Conservation (phyloP, 2,797 vertebrate genomes). For the Avahi laniger region DNA sequence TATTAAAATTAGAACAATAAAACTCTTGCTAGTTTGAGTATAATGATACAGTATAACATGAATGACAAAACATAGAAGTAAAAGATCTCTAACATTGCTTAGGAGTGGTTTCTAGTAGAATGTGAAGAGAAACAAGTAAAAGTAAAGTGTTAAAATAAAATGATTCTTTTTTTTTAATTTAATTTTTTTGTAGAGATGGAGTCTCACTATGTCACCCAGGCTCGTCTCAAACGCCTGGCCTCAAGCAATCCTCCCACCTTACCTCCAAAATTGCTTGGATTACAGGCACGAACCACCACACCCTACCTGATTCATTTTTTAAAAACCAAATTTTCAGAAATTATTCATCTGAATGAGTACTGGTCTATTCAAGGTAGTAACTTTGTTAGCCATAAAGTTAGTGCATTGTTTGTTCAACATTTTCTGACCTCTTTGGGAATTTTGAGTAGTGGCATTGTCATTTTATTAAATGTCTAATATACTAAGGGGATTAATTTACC, state of each 20-base stretch:
- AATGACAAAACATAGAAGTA: slow-evolving; percentile 1
- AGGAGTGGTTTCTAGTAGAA: background rate
- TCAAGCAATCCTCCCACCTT: background rate
- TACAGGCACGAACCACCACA: background rate
- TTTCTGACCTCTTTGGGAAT: background rate
- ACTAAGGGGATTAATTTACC: background rate
- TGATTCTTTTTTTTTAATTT: background rate
- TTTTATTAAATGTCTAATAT: background rate
- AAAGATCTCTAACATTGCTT: background rate
- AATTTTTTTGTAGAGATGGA: too few relatives aligned
- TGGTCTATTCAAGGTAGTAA: background rate
- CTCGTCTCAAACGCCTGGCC: background rate
- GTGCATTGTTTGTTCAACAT: background rate
- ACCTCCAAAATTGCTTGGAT: background rate
- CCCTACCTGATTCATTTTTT: background rate
- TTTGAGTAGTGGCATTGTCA: background rate
- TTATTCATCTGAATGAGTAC: background rate
- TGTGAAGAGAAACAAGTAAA: background rate
- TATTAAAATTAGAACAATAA: background rate
- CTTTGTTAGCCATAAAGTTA: background rate
- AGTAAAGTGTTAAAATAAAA: background rate
- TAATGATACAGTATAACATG: background rate
- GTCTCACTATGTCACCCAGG: background rate
- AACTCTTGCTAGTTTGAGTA: background rate
- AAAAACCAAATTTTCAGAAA: background rate